Base-by-base conservation (phyloP, 2,797 vertebrate species). In the Microhierax caerulescens region DNA sequence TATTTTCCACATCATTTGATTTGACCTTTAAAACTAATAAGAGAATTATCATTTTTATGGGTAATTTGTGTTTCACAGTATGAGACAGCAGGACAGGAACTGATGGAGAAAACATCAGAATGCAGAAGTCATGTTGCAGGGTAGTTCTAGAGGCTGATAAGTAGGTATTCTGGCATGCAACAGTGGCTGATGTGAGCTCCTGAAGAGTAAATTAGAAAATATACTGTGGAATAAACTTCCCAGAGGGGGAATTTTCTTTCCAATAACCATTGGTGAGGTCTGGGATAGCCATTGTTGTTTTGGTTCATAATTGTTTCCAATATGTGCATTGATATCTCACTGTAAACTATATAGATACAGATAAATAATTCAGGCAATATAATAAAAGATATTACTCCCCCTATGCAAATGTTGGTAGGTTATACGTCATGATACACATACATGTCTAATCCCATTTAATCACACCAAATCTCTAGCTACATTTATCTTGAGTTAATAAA, bases 11-110 rank as follows among this genome's bases (percentile, higher is more conserved):
- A 90, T 97, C 54, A 86, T 96, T 96, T 95, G 79, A 94, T 93
- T 88, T 95, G 94, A 97, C 96, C 96, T 97, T 97, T 96, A 94
- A 94, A 95, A 94, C 93, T 96, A 95, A 95, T 96, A 97, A 69
- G 43, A 86, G 79, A 97, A 95, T 97, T 96, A 97, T 95, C 69
- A 90, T 95, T 96, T 97, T 95, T 94, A 95, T 10, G 41, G 76
- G 43, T 82, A 96, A 97, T 97, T 96, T 94, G 85, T 95, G 89
- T 92, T 93, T 88, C 59, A 27, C 73, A n/a, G 54, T 76, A 78
- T 7, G 37, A 92, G 79, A 88, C 80, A 90, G 93, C 65, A 88
- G 88, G 82, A 69, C 61, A 73, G 85, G 69, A 43, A 59, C 76
- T 69, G 76, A 86, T 73, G 76, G 43, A 34, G 59, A 7, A 45